A percentile compares a stretch with the other conserved stretches of the same genome.
These are phyloP conservation scores for Odontesthes bonariensis DNA, from an alignment of 2,113 vertebrate genomes.

Conservation along the genomic window DNA sequence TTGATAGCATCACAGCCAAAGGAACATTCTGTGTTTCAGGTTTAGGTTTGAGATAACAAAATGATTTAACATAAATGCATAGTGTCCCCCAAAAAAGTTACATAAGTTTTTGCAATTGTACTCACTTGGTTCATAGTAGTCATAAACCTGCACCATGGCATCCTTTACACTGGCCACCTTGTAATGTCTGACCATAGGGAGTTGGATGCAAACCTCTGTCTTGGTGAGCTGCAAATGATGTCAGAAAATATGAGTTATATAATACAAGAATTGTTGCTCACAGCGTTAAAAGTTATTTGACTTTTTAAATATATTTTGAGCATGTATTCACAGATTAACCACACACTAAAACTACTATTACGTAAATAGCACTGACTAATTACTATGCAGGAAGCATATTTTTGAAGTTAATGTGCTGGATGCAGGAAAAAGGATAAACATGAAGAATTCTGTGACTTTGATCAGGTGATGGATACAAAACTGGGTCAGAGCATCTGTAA, in stretches of 20 bases:
- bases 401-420: background rate
- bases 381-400: background rate
- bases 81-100: too few relatives aligned
- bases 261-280: background rate
- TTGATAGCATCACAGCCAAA: background rate
- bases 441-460: background rate
- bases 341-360: background rate
- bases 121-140: conserved; percentile 94
- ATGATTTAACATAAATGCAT: too few relatives aligned
- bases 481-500: background rate
- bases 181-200: conserved; percentile 85
- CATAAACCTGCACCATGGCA: conserved; percentile 84
- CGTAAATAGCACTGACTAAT: background rate
- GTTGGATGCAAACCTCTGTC: conserved; percentile 85
- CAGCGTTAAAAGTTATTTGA: background rate
- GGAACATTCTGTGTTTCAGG: too few relatives aligned
- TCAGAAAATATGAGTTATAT: background rate
- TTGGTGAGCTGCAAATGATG: conserved; percentile 85
- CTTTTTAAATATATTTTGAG: background rate
- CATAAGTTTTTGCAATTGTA: background rate
- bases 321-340: background rate
- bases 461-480: background rate
- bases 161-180: conserved; percentile 87
- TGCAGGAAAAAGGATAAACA: background rate
- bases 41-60: too few relatives aligned